A percentile compares a stretch with the other conserved stretches of the same genome.
These are phyloP conservation scores for Sphaeridia pumilis DNA, from an alignment of 2,888 invertebrate species.

Conservation along the genomic window DNA sequence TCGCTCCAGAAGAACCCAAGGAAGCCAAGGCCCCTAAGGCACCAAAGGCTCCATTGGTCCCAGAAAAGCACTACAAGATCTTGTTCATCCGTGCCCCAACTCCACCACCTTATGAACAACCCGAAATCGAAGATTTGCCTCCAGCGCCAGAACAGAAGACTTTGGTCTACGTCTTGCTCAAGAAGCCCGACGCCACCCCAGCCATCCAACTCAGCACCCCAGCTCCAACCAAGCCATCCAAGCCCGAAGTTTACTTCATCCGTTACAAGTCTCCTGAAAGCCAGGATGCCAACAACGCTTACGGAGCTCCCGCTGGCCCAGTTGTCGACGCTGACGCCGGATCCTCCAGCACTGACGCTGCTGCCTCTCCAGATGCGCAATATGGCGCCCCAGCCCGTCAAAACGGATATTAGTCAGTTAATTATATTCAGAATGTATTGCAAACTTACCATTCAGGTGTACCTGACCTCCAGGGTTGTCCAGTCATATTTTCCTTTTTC, in stretches of 20 bases:
- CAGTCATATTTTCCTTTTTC: background rate
- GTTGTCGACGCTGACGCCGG: background rate
- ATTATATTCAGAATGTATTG: slow-evolving; percentile 9
- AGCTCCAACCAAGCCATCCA: slow-evolving; percentile 68
- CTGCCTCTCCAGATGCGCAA: slow-evolving; percentile 44
- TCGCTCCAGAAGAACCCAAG: slow-evolving; percentile 66
- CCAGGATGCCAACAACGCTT: slow-evolving; percentile 2
- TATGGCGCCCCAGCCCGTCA: slow-evolving; percentile 49
- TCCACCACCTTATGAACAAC: slow-evolving; percentile 14
- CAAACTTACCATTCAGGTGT: no score
- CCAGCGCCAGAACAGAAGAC: slow-evolving; percentile 28
- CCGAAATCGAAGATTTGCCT: slow-evolving; percentile 11
- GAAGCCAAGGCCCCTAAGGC: slow-evolving; percentile 49
- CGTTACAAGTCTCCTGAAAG: slow-evolving; percentile 31
- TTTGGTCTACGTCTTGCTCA: slow-evolving; percentile 29
- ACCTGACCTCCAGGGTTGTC: no score
- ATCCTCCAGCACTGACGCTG: slow-evolving; percentile 22
- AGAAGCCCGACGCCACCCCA: slow-evolving; percentile 19
- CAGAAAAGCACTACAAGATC: slow-evolving; percentile 53
- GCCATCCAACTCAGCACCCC: slow-evolving; percentile 58
- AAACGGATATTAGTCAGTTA: slow-evolving; percentile 18
- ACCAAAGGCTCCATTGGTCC: slow-evolving; percentile 50
- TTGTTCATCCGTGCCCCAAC: slow-evolving; percentile 61
- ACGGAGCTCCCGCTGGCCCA: slow-evolving; percentile 20
- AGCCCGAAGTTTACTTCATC: slow-evolving; percentile 54